Evolutionary conservation across 2,113 vertebrate genomes (phyloP).

Genomic region (Oryzias celebensis): DNA sequence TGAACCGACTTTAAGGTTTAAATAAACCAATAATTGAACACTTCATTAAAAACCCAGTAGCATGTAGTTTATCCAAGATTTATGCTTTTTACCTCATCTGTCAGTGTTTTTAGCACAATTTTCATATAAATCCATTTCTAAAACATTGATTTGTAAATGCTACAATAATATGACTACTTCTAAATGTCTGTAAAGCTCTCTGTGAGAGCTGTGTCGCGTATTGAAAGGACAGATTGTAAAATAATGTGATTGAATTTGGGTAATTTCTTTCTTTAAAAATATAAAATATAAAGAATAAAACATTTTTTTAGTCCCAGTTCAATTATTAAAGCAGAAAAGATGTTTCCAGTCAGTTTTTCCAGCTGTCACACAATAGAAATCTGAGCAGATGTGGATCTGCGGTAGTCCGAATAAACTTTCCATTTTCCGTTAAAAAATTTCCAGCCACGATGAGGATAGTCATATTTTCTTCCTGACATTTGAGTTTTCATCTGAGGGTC

Average conservation of each 20-base stretch:
- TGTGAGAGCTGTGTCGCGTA: slow-evolving; percentile 24
- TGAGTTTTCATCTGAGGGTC: slow-evolving; percentile 50
- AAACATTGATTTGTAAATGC: too few species aligned
- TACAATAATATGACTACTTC: too few species aligned
- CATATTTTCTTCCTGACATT: slow-evolving; percentile 45
- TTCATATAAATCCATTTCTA: too few species aligned
- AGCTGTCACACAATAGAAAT: slow-evolving; percentile 46
- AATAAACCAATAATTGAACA: too few species aligned
- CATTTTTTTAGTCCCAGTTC: too few species aligned
- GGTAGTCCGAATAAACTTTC: background rate
- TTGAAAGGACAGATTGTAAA: background rate
- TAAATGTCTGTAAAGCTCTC: slow-evolving; percentile 2
- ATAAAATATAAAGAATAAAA: too few species aligned
- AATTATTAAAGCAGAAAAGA: too few species aligned
- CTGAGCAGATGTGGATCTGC: slow-evolving; percentile 23
- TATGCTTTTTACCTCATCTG: background rate
- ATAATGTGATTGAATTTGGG: background rate
- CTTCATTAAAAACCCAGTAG: background rate
- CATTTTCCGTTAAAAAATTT: slow-evolving; percentile 4
- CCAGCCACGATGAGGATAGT: slow-evolving; percentile 21
- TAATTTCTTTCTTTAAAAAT: slow-evolving; percentile 9
- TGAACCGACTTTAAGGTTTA: background rate
- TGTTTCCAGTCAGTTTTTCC: slow-evolving; percentile 34
- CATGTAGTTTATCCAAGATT: background rate
- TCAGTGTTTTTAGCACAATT: too few species aligned